phyloP scores from a whole-genome alignment of 1,140 invertebrate genomes.

The Thaumatotibia leucotreta region DNA sequence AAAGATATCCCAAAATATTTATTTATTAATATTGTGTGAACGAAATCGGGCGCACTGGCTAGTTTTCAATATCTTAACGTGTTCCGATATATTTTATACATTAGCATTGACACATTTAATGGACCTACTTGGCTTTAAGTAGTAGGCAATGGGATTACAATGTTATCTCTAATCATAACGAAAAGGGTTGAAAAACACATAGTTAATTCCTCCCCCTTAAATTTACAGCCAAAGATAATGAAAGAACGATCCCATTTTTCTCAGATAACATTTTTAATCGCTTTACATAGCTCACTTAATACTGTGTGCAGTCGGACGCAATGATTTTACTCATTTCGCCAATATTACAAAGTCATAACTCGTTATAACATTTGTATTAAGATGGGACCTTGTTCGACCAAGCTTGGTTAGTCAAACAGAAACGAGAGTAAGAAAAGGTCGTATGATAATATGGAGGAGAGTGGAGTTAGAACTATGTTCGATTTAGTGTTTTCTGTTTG shows the following conservation, averaged over 20 bases:
- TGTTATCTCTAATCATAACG: background rate
- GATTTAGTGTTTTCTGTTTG: background rate
- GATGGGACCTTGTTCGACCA: background rate
- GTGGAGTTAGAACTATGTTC: background rate
- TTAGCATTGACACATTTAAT: background rate
- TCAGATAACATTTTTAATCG: slow-evolving; percentile 48
- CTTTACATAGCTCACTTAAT: slow-evolving; percentile 29
- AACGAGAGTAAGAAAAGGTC: background rate
- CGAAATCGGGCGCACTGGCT: too few relatives aligned
- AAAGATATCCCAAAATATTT: too few relatives aligned
- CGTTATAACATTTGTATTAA: background rate
- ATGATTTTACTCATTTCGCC: background rate
- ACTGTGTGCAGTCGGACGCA: background rate
- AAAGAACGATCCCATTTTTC: slow-evolving; percentile 32
- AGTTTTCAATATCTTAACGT: too few relatives aligned
- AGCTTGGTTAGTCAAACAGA: background rate
- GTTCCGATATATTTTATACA: too few relatives aligned
- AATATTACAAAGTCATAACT: background rate
- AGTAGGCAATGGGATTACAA: background rate
- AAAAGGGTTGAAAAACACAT: background rate
- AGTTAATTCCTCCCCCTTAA: background rate
- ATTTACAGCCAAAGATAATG: slow-evolving; percentile 30
- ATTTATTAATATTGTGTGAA: too few relatives aligned
- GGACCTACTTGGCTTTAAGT: background rate
- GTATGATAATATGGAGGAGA: background rate